Percentiles rank a stretch among this genome's conserved stretches.
phyloP scores from a whole-genome alignment of 1,140 invertebrate genomes.

The Drosophila navojoa region DNA sequence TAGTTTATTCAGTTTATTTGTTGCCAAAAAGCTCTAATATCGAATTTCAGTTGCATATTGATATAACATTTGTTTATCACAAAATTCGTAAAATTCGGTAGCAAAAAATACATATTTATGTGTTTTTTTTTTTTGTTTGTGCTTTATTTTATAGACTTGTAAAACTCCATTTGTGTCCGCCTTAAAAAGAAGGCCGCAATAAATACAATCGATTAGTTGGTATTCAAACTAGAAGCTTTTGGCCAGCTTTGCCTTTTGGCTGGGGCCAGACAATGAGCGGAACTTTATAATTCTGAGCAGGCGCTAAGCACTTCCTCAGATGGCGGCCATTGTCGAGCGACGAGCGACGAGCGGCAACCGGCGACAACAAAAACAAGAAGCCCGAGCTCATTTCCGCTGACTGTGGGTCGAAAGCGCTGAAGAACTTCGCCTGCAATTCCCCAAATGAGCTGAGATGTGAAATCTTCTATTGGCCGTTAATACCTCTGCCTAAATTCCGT shows the following conservation, averaged over 20 bases:
- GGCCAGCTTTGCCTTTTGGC: slow-evolving; percentile 20
- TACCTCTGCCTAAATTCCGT: background rate
- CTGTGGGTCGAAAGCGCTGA: background rate
- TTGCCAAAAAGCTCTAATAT: background rate
- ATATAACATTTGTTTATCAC: background rate
- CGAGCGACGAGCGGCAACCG: background rate
- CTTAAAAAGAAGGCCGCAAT: background rate
- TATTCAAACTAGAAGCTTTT: slow-evolving; percentile 35
- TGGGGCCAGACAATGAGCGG: slow-evolving; percentile 45
- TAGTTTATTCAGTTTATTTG: background rate
- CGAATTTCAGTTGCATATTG: background rate
- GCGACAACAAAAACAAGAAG: slow-evolving; percentile 64
- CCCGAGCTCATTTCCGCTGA: slow-evolving; percentile 61
- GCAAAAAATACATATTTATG: slow-evolving; percentile 1
- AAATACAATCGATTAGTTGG: slow-evolving; percentile 30
- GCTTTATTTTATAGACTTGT: background rate
- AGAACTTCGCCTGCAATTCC: slow-evolving; percentile 1
- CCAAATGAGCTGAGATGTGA: background rate
- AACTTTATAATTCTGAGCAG: slow-evolving; percentile 68
- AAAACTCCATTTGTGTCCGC: background rate
- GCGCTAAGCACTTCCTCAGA: slow-evolving; percentile 62
- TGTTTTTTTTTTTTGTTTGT: slow-evolving; percentile 3
- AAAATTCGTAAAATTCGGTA: slow-evolving; percentile 2
- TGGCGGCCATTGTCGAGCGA: slow-evolving; percentile 17
- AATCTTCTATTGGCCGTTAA: slow-evolving; percentile 1